These are phyloP conservation scores for Pseudonaja textilis DNA, from an alignment of 2,113 vertebrate species.

Conservation along the genomic window DNA sequence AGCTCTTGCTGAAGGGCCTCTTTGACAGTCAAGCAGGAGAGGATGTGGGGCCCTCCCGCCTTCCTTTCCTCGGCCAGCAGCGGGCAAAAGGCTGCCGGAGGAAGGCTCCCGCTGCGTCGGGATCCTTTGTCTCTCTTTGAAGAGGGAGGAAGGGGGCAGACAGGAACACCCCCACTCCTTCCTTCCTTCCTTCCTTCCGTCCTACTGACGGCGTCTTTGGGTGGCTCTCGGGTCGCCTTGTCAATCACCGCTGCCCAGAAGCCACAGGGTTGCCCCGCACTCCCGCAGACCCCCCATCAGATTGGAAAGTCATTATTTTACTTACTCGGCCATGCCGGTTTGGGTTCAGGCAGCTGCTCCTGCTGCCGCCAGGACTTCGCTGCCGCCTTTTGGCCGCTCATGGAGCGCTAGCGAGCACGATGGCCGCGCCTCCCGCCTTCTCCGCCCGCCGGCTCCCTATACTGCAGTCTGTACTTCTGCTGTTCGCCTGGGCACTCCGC, in stretches of 20 bases:
- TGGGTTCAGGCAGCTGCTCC: conserved; percentile 35
- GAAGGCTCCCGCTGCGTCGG: background rate
- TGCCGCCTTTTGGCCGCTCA: conserved; percentile 37
- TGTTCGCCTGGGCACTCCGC: conserved; percentile 39
- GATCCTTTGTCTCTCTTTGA: background rate
- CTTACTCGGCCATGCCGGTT: conserved; percentile 65
- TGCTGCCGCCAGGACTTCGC: conserved; percentile 5
- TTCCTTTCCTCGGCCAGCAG: background rate
- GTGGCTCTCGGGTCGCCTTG: conserved; percentile 26
- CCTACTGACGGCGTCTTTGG: conserved; percentile 4
- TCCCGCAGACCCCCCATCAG: conserved; percentile 65
- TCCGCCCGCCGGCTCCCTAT: conserved; percentile 26
- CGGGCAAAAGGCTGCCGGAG: background rate
- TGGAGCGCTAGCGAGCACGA: conserved; percentile 47
- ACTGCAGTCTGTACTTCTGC: conserved; percentile 8
- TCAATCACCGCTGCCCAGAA: conserved; percentile 33
- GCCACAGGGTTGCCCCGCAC: conserved; percentile 39
- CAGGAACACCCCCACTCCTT: background rate
- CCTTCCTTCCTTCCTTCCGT: background rate
- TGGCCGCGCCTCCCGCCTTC: conserved; percentile 48
- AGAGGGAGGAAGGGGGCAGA: background rate
- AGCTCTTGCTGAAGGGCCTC: background rate
- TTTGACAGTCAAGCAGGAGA: background rate
- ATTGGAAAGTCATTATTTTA: conserved; percentile 70
- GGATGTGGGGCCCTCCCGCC: background rate